Conservation (phyloP, 2,113 vertebrate genomes). For the Actenoides hombroni region DNA sequence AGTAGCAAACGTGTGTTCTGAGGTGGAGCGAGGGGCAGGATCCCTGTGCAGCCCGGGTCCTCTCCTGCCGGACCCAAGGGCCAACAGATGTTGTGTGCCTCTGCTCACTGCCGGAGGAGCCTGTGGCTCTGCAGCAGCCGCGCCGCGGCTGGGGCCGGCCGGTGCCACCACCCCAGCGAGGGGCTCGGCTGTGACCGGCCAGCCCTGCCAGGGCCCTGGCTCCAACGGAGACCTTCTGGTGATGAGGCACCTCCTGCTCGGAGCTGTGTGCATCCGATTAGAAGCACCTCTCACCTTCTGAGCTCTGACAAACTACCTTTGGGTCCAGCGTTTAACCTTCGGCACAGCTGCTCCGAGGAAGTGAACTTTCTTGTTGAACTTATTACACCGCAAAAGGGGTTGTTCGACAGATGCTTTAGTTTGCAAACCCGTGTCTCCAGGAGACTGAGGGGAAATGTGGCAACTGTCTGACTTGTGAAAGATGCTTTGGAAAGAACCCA, state of each 20-base stretch:
- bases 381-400: background rate
- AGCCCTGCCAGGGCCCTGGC: rapidly evolving
- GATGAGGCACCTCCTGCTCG: background rate
- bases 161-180: background rate
- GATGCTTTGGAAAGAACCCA: background rate
- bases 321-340: background rate
- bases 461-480: background rate
- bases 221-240: background rate
- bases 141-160: rapidly evolving
- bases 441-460: background rate
- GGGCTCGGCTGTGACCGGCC: background rate
- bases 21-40: background rate
- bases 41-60: background rate
- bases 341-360: background rate
- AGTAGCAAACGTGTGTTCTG: background rate
- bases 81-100: background rate
- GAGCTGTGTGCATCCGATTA: rapidly evolving
- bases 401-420: background rate
- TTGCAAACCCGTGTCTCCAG: background rate
- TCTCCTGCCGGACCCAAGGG: background rate
- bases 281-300: background rate
- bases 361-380: background rate
- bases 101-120: rapidly evolving
- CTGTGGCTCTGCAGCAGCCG: background rate
- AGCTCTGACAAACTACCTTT: background rate